A percentile compares a stretch with the other conserved stretches of the same genome.
Conservation (phyloP, 1,140 invertebrate species). For the Aphelinus certus region DNA sequence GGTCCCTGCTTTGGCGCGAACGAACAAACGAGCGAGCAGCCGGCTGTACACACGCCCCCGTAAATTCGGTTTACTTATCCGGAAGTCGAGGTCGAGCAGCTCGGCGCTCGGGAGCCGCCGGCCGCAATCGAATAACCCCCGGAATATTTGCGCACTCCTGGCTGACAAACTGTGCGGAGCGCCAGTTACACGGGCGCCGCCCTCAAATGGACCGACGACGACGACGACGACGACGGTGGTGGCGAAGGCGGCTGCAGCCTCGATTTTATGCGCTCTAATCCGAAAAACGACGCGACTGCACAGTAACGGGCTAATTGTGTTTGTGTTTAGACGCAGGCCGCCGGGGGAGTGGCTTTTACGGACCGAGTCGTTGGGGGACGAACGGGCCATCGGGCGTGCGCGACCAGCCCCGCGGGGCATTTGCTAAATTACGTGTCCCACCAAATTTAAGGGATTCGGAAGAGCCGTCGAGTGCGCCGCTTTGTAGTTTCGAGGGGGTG, state of each 20-base stretch:
- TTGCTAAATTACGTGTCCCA: too few relatives aligned
- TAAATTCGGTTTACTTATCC: slow-evolving; percentile 62
- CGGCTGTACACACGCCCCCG: slow-evolving; percentile 29
- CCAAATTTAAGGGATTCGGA: too few relatives aligned
- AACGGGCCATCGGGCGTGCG: too few relatives aligned
- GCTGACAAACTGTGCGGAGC: slow-evolving; percentile 48
- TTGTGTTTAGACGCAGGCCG: background rate
- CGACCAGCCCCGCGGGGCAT: too few relatives aligned
- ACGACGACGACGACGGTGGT: background rate
- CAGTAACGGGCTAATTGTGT: slow-evolving; percentile 1
- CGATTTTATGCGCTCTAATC: slow-evolving; percentile 17
- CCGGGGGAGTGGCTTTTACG: too few relatives aligned
- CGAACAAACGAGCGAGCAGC: slow-evolving; percentile 15
- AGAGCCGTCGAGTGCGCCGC: too few relatives aligned
- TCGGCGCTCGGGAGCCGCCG: slow-evolving; percentile 42
- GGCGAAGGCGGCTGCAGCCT: background rate
- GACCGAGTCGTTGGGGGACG: too few relatives aligned
- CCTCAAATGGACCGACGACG: background rate
- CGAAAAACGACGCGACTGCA: slow-evolving; percentile 6
- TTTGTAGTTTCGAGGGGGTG: too few relatives aligned
- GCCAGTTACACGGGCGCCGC: slow-evolving; percentile 17
- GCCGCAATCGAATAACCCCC: slow-evolving; percentile 58
- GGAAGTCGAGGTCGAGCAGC: slow-evolving; percentile 47
- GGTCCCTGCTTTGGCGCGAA: slow-evolving; percentile 13
- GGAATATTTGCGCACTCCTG: slow-evolving; percentile 55